Conservation (phyloP, 2,797 vertebrate species). For the Thaleichthys pacificus region DNA sequence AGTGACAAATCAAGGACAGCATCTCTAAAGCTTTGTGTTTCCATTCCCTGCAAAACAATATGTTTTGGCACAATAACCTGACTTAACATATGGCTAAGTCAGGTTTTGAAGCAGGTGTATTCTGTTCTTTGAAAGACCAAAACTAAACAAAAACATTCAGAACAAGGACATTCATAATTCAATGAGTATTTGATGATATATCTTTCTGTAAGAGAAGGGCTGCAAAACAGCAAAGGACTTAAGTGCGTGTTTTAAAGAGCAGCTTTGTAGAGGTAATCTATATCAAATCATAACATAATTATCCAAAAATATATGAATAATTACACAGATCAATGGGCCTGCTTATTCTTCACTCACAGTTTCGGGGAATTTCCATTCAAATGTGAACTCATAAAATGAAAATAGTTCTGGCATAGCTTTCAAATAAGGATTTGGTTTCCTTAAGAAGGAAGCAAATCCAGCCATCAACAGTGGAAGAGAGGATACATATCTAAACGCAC, state of each 20-base stretch:
- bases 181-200: constrained; percentile 34
- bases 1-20: constrained; percentile 75
- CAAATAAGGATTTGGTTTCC: constrained; percentile 11
- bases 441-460: not conserved
- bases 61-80: constrained; percentile 60
- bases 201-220: constrained; percentile 65
- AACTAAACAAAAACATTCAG: constrained; percentile 34
- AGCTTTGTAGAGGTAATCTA: constrained; percentile 2
- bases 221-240: constrained; percentile 58
- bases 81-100: constrained; percentile 58
- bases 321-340: constrained; percentile 18
- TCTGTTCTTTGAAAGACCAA: constrained; percentile 48
- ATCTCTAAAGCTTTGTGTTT: constrained; percentile 75
- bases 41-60: constrained; percentile 68
- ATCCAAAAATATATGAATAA: not conserved
- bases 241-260: constrained; percentile 35
- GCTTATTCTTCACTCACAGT: constrained; percentile 49
- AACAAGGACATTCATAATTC: constrained; percentile 31
- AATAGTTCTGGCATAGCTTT: constrained; percentile 44
- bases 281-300: not conserved
- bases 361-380: not conserved
- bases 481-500: not conserved
- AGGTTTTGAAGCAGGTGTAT: constrained; percentile 50
- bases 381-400: constrained; percentile 70
- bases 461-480: not conserved